Evolutionary conservation across 2,797 vertebrate species (phyloP).

Genomic region (Channallabes apus): DNA sequence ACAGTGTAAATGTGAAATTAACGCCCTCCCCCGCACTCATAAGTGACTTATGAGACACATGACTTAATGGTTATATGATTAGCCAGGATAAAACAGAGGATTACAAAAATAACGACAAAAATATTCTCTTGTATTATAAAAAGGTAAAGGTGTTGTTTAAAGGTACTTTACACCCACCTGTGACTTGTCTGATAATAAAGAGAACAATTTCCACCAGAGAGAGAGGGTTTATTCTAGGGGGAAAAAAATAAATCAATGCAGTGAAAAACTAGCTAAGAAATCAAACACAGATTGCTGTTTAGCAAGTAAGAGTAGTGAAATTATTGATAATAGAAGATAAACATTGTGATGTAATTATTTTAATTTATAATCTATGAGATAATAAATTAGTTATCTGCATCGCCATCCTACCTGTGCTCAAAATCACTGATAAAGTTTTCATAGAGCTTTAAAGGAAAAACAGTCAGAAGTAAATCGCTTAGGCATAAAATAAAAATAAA

Average conservation of each 20-base stretch:
- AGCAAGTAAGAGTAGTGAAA: neutral
- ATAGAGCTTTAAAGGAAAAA: slow-evolving; percentile 1
- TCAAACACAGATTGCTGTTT: neutral
- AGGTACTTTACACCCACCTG: neutral
- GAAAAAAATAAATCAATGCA: neutral
- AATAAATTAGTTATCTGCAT: no score
- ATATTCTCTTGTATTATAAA: neutral
- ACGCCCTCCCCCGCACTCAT: neutral
- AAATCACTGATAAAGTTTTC: slow-evolving; percentile 16
- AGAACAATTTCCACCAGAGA: slow-evolving; percentile 95
- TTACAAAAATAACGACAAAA: neutral
- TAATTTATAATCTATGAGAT: no score
- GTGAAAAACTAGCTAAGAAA: neutral
- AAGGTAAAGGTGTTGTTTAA: neutral
- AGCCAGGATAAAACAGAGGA: neutral
- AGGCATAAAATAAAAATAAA: neutral
- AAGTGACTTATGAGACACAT: neutral
- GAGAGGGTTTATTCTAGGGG: slow-evolving; percentile 57
- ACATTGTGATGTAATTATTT: neutral
- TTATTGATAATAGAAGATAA: neutral
- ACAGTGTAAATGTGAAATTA: neutral
- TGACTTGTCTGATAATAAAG: slow-evolving; percentile 73
- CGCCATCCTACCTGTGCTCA: slow-evolving; percentile 3
- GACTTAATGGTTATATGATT: neutral
- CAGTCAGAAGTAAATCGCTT: neutral